These are phyloP conservation scores for Notodonta ziczac DNA, from an alignment of 2,888 invertebrate genomes.

Conservation along the genomic window DNA sequence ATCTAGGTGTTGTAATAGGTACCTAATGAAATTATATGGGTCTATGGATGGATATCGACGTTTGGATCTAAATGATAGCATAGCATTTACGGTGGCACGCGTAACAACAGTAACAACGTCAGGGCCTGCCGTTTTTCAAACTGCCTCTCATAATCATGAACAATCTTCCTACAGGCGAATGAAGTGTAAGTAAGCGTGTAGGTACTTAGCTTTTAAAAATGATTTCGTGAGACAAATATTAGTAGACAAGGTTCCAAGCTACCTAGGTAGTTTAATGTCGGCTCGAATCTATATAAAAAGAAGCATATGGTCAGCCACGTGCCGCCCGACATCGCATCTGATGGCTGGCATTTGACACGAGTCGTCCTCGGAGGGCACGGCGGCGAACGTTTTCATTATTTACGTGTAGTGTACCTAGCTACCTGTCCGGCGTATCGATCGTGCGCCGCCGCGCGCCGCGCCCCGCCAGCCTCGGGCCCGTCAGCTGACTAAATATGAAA, in stretches of 20 bases:
- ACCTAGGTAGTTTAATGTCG: conserved; percentile 17
- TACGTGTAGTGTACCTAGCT: conserved; percentile 60
- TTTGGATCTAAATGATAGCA: conserved; percentile 6
- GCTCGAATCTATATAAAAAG: conserved; percentile 32
- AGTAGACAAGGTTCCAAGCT: background rate
- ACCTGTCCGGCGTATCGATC: conserved; percentile 62
- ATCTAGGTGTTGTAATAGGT: background rate
- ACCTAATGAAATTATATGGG: too few species aligned
- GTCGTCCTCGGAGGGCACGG: conserved; percentile 45
- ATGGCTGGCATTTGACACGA: conserved; percentile 65
- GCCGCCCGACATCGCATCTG: conserved; percentile 37
- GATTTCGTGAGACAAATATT: conserved; percentile 27
- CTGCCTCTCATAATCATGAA: conserved; percentile 9
- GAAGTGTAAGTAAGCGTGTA: conserved; percentile 18
- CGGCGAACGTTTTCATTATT: conserved; percentile 73
- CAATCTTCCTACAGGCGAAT: conserved; percentile 16
- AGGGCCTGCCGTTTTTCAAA: conserved; percentile 10
- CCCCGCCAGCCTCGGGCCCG: conserved; percentile 45
- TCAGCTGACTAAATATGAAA: conserved; percentile 60
- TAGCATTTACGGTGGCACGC: background rate
- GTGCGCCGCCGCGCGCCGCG: conserved; percentile 44
- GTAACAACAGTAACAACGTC: conserved; percentile 6
- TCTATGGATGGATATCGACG: too few species aligned
- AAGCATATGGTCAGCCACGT: conserved; percentile 36
- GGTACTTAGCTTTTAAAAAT: too few species aligned